Percentiles rank a stretch among this genome's conserved stretches.
These are phyloP conservation scores for Orbicella faveolata DNA, from an alignment of 64 coral and sea anemone species.

Conservation along the genomic window DNA sequence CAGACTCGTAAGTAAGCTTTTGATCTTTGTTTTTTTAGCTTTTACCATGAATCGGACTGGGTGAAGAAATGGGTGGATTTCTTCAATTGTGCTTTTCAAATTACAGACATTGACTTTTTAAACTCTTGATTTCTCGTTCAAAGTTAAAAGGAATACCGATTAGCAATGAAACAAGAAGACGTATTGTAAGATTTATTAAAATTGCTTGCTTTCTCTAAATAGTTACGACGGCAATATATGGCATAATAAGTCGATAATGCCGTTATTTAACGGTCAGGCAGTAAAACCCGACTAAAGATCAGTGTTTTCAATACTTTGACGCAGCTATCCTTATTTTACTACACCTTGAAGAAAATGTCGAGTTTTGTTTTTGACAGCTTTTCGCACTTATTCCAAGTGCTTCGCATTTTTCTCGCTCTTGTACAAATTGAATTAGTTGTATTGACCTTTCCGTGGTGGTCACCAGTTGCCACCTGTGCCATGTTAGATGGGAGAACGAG, in stretches of 20 bases:
- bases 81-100: neutral
- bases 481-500: neutral
- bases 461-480: slow-evolving; percentile 29
- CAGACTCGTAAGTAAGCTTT: slow-evolving; percentile 30
- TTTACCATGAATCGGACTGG: slow-evolving; percentile 19
- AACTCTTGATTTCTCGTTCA: neutral
- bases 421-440: slow-evolving; percentile 36
- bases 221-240: too few relatives aligned
- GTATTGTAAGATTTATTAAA: neutral
- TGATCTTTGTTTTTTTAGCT: neutral
- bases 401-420: slow-evolving; percentile 9
- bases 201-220: too few relatives aligned
- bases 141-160: neutral
- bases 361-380: slow-evolving; percentile 1
- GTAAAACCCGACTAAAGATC: too few relatives aligned
- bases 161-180: neutral
- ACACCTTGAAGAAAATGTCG: neutral
- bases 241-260: too few relatives aligned
- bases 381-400: slow-evolving; percentile 19
- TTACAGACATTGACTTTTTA: neutral
- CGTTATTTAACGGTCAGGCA: too few relatives aligned
- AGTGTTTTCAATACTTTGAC: neutral
- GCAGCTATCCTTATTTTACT: too few relatives aligned
- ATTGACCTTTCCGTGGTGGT: slow-evolving; percentile 17
- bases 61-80: neutral